Evolutionary conservation across 2,888 invertebrate species (phyloP), one percentile per base, ranked within the genome.

Genomic region (Cordilura impudica): DNA sequence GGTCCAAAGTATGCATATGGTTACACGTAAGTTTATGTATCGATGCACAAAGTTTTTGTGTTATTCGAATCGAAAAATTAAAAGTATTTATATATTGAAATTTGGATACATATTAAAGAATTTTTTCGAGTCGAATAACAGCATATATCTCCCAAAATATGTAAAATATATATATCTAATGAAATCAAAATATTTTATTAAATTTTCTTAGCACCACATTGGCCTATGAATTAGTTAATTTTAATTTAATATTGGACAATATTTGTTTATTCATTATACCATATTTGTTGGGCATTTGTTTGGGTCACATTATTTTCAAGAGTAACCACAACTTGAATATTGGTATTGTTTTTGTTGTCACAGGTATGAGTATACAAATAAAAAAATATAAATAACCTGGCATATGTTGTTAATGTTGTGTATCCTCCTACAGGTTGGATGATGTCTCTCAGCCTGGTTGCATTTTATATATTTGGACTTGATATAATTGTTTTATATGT

Each of bases 261-360:
- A 94, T 95, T 2, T 94, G 94, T 93, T 93, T 94, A 1, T 91
- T 95, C 54, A 90, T 94, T 19, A 93, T 94, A 1, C 94, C 95
- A 0, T 95, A 95, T 88, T 90, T 94, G 49, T 91, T 94, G 56
- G 95, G 95, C 14, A 93, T 95, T 90, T 91, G 93, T 60, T 91
- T 93, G 1, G 95, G 95, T 6, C 95, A 94, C 92, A 90, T 94
- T 60, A 90, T 95, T 26, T 93, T 94, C 84, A 93, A 92, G 86
- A 92, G 93, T 71, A 92, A 94, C 82, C 94, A 83, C 49, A 84
- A 83, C 21, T 77, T 86, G 2, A 80, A 84, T 54, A 80, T 86
- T 26, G 83, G 84, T 58, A 74, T 83, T 3, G 81, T 83, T 45
- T 80, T 85, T 12, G 66, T 83, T 19, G 66, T 83, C 51, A 81